Conservation (phyloP, 2,113 vertebrate genomes). For the Bombycilla garrulus region DNA sequence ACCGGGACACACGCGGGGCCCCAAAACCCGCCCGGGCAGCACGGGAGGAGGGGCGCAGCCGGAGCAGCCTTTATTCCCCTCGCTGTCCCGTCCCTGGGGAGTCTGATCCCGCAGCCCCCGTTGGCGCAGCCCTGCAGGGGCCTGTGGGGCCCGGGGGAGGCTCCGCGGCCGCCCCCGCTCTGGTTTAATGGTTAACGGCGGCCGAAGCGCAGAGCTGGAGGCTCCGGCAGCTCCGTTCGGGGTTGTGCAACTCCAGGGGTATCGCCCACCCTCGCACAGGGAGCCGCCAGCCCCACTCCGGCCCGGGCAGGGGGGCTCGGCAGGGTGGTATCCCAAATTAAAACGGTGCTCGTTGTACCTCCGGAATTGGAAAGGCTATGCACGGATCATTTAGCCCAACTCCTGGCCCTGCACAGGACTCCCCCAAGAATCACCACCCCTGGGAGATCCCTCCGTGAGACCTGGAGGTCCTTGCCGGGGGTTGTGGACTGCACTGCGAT, state of each 20-base stretch:
- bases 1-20: fast-evolving
- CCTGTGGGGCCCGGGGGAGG: background rate
- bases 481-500: fast-evolving
- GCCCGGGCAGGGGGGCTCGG: background rate
- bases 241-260: constrained; percentile 11
- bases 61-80: background rate
- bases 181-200: constrained; percentile 59
- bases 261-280: background rate
- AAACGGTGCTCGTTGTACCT: background rate
- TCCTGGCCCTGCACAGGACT: background rate
- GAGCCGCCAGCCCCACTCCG: background rate
- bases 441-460: background rate
- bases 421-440: background rate
- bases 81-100: background rate
- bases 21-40: background rate
- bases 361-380: background rate
- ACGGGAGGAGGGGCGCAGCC: background rate
- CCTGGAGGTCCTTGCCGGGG: fast-evolving
- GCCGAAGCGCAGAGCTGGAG: constrained; percentile 4
- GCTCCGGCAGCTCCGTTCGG: background rate
- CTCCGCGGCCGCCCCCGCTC: background rate
- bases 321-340: background rate
- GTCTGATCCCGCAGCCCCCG: background rate
- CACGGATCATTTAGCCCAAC: background rate
- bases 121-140: background rate